Base-by-base conservation (phyloP, 2,797 vertebrate species). In the Cyprinella venusta region DNA sequence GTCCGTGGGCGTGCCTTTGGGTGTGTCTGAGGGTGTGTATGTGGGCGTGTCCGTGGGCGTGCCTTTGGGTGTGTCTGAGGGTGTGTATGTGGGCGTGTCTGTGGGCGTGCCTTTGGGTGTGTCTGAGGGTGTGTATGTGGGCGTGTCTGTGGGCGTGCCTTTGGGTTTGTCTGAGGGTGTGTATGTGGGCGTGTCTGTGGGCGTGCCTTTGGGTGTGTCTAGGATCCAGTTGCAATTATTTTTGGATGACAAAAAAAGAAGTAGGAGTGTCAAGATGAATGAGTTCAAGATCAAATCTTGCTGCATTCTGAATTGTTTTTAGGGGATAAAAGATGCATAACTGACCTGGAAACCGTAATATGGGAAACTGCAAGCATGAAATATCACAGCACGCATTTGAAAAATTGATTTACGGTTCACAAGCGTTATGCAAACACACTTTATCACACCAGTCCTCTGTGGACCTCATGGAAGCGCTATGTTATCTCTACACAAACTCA, bases 61-160 rank as follows among this genome's bases (percentile, higher is more conserved):
- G 40, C 10, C 40, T 38, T 1, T 1, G 40, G 6, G 54, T 1
- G 21, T 8, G 21, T 40, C 0, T 40, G 8, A 0, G 38, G 8
- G 38, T n/a, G n/a, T n/a, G n/a, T n/a, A n/a, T n/a, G n/a, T n/a
- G n/a, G n/a, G n/a, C n/a, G n/a, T n/a, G n/a, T n/a, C n/a, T n/a
- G n/a, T n/a, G n/a, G 2, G 38, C 0, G 9, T 3, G 0, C n/a
- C n/a, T 42, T 9, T 10, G 40, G 40, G 9, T 0, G 40, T 42
- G 9, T 42, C 40, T 2, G 40, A 0, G 40, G 40, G 9, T 1
- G 1, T 40, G 38, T 38, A 8, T 8, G 40, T 40, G 40, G 40
- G 40, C 3, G 0, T 40, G 38, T 40, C 1, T 8, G 38, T 40
- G 38, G 2, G 40, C 8, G 0, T 40, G 9, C 10, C 9, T 10